Percentiles rank a stretch among this genome's conserved stretches.
These are phyloP conservation scores for Galendromus occidentalis DNA, from an alignment of 1,140 invertebrate species.

Conservation along the genomic window DNA sequence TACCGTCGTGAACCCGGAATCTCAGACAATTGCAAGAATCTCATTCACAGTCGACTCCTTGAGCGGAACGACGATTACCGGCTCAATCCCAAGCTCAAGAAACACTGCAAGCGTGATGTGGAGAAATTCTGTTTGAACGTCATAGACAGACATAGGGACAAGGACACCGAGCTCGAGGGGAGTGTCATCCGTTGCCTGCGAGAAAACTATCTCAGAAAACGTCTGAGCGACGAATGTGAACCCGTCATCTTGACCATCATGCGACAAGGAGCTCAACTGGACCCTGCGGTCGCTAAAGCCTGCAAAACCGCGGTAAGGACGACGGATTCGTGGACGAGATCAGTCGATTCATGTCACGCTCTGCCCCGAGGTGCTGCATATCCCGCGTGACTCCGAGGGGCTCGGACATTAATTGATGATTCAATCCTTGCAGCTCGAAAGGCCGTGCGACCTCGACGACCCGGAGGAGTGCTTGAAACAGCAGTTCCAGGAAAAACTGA, in stretches of 20 bases:
- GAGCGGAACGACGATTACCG: conserved; percentile 79
- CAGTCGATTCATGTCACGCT: not conserved
- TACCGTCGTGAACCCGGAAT: conserved; percentile 59
- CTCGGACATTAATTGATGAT: not conserved
- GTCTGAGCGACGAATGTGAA: conserved; percentile 41
- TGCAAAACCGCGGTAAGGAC: conserved; percentile 38
- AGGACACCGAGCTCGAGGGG: conserved; percentile 24
- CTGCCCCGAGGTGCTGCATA: not conserved
- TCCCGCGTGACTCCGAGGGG: too few species aligned
- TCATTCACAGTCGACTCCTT: conserved; percentile 69
- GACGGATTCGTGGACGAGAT: too few species aligned
- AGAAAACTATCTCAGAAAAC: conserved; percentile 24
- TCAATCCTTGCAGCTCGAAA: conserved; percentile 12
- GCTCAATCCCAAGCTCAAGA: conserved; percentile 66
- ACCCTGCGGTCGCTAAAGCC: conserved; percentile 53
- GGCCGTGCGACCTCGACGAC: conserved; percentile 29
- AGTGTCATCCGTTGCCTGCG: conserved; percentile 29
- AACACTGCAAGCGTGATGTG: conserved; percentile 51
- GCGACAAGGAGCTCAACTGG: conserved; percentile 60
- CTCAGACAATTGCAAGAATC: conserved; percentile 58
- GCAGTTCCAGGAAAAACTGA: conserved; percentile 31
- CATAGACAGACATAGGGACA: conserved; percentile 21
- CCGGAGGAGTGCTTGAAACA: conserved; percentile 76
- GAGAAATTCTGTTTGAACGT: conserved; percentile 41
- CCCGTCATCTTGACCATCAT: conserved; percentile 57